A percentile compares a stretch with the other conserved stretches of the same genome.
Evolutionary conservation across 1,140 invertebrate genomes (phyloP).

Genomic region (Drosophila rufa): DNA sequence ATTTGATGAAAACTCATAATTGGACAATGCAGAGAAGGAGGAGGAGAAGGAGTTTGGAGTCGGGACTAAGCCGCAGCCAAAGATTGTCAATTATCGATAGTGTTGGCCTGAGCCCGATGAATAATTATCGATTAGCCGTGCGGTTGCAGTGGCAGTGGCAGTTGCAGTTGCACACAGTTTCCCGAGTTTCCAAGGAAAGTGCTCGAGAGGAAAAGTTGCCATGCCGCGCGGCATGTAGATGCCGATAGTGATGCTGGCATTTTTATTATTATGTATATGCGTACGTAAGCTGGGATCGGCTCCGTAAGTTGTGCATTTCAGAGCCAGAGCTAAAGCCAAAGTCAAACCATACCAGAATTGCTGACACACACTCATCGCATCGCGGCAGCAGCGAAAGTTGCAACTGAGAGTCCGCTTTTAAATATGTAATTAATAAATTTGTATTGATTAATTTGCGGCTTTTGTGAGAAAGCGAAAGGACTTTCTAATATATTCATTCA

Average conservation of each 20-base stretch:
- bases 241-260: slow-evolving; percentile 53
- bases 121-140: slow-evolving; percentile 80
- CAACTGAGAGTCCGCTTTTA: slow-evolving; percentile 32
- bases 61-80: slow-evolving; percentile 14
- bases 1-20: slow-evolving; percentile 53
- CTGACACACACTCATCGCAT: slow-evolving; percentile 34
- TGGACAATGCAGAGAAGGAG: slow-evolving; percentile 20
- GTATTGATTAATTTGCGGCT: slow-evolving; percentile 54
- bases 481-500: slow-evolving; percentile 50
- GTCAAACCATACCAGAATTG: slow-evolving; percentile 49
- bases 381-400: slow-evolving; percentile 48
- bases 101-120: slow-evolving; percentile 68
- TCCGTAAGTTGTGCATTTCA: slow-evolving; percentile 46
- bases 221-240: slow-evolving; percentile 22
- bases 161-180: slow-evolving; percentile 11
- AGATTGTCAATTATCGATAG: slow-evolving; percentile 84
- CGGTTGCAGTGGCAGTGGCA: slow-evolving; percentile 29
- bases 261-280: slow-evolving; percentile 64
- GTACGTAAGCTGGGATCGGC: slow-evolving; percentile 60
- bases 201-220: slow-evolving; percentile 61
- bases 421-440: slow-evolving; percentile 62
- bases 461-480: slow-evolving; percentile 47
- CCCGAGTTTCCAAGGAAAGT: slow-evolving; percentile 31
- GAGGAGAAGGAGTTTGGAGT: not conserved
- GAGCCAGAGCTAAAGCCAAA: slow-evolving; percentile 17